Evolutionary conservation across 1,140 invertebrate species (phyloP).

Genomic region (Meloidogyne exigua): DNA sequence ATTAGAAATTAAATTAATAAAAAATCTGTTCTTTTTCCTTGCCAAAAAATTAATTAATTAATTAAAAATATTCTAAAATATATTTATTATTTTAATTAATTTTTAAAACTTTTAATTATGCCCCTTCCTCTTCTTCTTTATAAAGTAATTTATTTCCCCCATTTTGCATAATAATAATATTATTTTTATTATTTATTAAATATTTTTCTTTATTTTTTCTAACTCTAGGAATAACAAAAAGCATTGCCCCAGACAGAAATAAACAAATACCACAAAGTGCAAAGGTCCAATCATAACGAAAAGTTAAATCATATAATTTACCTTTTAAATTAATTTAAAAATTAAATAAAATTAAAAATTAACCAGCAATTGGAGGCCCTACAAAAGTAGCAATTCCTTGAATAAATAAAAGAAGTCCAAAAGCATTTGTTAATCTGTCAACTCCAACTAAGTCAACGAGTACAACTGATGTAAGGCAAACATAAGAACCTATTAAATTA

Average conservation of each 20-base stretch:
- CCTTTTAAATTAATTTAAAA: constrained; percentile 69
- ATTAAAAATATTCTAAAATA: background rate
- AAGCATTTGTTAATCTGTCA: constrained; percentile 92
- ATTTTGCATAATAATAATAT: background rate
- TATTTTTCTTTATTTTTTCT: constrained; percentile 8
- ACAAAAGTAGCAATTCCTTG: constrained; percentile 85
- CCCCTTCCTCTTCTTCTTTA: background rate
- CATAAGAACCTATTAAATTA: constrained; percentile 78
- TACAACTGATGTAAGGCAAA: constrained; percentile 90
- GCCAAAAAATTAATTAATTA: background rate
- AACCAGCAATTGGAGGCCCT: constrained; percentile 72
- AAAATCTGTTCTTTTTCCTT: background rate
- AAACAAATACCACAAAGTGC: constrained; percentile 82
- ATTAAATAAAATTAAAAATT: no score
- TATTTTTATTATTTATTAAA: background rate
- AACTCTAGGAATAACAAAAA: constrained; percentile 76
- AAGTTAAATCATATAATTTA: constrained; percentile 77
- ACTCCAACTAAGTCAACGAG: constrained; percentile 85
- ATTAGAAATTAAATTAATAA: no score
- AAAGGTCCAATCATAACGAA: constrained; percentile 79
- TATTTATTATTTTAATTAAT: background rate
- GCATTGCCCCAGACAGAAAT: constrained; percentile 79
- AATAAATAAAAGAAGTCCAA: constrained; percentile 89
- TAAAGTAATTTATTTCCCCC: background rate
- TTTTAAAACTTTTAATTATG: background rate